phyloP scores from a whole-genome alignment of 2,888 invertebrate genomes.

The Drosophila antonietae region DNA sequence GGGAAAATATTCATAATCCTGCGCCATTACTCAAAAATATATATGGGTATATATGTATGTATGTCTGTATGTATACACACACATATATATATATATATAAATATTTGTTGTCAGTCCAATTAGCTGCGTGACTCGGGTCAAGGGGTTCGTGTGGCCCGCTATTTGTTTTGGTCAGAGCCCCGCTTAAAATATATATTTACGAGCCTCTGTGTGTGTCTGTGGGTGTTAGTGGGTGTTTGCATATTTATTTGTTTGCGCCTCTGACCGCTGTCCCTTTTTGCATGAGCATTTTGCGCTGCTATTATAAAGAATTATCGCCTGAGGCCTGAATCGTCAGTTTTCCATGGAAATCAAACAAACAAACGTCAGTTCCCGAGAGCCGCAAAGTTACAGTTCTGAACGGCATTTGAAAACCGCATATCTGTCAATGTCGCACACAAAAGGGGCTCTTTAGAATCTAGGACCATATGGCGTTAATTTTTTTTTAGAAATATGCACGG shows the following conservation, averaged over 20 bases:
- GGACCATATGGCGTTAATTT: background rate
- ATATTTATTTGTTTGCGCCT: slow-evolving; percentile 43
- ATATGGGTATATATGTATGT: slow-evolving; percentile 4
- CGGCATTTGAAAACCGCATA: slow-evolving; percentile 23
- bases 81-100: background rate
- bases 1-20: slow-evolving; percentile 72
- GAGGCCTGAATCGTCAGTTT: slow-evolving; percentile 40
- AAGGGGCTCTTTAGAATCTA: background rate
- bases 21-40: slow-evolving; percentile 75
- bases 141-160: slow-evolving; percentile 68
- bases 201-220: background rate
- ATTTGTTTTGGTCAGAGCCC: slow-evolving; percentile 71
- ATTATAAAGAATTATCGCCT: slow-evolving; percentile 76
- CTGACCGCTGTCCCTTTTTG: slow-evolving; percentile 51
- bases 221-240: slow-evolving; percentile 11
- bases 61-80: background rate
- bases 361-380: slow-evolving; percentile 50
- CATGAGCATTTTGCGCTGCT: slow-evolving; percentile 66
- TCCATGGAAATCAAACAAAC: slow-evolving; percentile 74
- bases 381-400: slow-evolving; percentile 20
- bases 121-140: slow-evolving; percentile 80
- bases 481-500: background rate
- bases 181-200: slow-evolving; percentile 14
- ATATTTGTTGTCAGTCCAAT: slow-evolving; percentile 74
- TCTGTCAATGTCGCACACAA: slow-evolving; percentile 23